Percentiles rank a stretch among this genome's conserved stretches.
These are phyloP conservation scores for Branchipolynoe longqiensis DNA, from an alignment of 2,888 invertebrate genomes.

Conservation along the genomic window DNA sequence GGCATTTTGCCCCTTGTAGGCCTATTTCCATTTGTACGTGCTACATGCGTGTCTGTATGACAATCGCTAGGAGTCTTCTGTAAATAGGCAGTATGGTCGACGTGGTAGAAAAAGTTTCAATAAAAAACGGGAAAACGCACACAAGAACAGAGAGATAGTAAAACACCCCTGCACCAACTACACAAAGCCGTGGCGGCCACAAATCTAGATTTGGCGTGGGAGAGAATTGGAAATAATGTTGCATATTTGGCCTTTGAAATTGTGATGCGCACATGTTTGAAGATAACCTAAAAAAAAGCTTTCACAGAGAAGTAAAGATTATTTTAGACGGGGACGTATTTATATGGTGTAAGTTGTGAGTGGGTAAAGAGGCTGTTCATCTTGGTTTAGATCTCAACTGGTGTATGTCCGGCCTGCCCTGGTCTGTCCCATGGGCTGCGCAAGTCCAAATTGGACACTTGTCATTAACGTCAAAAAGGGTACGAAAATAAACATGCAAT, in stretches of 20 bases:
- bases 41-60: not conserved
- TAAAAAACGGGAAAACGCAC: too few relatives aligned
- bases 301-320: not conserved
- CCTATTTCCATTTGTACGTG: not conserved
- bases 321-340: constrained; percentile 13
- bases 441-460: constrained; percentile 5
- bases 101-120: too few relatives aligned
- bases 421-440: not conserved
- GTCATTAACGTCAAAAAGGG: constrained; percentile 36
- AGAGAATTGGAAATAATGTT: too few relatives aligned
- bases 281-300: not conserved
- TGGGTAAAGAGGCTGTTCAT: constrained; percentile 5
- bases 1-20: not conserved
- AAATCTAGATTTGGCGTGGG: too few relatives aligned
- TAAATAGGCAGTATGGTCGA: constrained; percentile 6
- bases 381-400: constrained; percentile 28
- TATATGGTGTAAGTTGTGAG: not conserved
- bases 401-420: not conserved
- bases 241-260: not conserved
- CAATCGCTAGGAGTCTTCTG: constrained; percentile 4
- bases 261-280: not conserved
- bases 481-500: constrained; percentile 42
- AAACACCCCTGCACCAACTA: too few relatives aligned
- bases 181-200: too few relatives aligned
- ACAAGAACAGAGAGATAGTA: too few relatives aligned